Percentiles rank a stretch among this genome's conserved stretches.
These are phyloP conservation scores for Eilema sororculum DNA, from an alignment of 2,888 invertebrate species.

Conservation along the genomic window DNA sequence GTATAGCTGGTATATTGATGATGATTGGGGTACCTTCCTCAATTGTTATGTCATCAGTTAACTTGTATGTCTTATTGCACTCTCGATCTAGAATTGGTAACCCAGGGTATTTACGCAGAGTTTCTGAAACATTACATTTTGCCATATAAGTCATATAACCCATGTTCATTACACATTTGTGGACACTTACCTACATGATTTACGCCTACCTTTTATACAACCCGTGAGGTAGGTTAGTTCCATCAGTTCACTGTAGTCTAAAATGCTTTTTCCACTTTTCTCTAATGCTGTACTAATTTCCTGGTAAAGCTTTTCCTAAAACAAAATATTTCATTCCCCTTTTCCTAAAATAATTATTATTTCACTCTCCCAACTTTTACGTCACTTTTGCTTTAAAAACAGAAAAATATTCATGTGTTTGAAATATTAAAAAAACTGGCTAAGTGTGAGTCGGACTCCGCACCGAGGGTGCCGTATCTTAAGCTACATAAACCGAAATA, in stretches of 20 bases:
- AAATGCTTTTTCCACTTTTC: constrained; percentile 61
- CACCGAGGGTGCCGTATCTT: too few relatives aligned
- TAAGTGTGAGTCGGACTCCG: too few relatives aligned
- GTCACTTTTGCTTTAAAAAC: too few relatives aligned
- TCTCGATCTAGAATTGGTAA: constrained; percentile 67
- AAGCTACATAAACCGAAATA: too few relatives aligned
- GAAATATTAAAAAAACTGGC: too few relatives aligned
- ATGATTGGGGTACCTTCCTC: constrained; percentile 69
- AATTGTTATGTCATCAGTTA: constrained; percentile 65
- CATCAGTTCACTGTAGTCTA: constrained; percentile 72
- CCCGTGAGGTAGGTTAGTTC: constrained; percentile 70
- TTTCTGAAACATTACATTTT: constrained; percentile 61
- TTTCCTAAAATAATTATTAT: too few relatives aligned
- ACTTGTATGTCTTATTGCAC: constrained; percentile 61
- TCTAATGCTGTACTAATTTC: constrained; percentile 65
- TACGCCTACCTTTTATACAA: constrained; percentile 65
- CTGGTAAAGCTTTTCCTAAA: constrained; percentile 69
- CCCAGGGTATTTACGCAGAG: constrained; percentile 69
- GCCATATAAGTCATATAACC: neutral
- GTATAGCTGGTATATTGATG: constrained; percentile 69
- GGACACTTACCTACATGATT: neutral
- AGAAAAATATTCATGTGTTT: too few relatives aligned
- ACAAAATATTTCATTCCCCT: constrained; percentile 11
- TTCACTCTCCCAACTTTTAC: too few relatives aligned
- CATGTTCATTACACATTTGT: neutral